Percentiles rank a stretch among this genome's conserved stretches.
Conservation (phyloP, 2,888 invertebrate species). For the Drosophila koepferae region DNA sequence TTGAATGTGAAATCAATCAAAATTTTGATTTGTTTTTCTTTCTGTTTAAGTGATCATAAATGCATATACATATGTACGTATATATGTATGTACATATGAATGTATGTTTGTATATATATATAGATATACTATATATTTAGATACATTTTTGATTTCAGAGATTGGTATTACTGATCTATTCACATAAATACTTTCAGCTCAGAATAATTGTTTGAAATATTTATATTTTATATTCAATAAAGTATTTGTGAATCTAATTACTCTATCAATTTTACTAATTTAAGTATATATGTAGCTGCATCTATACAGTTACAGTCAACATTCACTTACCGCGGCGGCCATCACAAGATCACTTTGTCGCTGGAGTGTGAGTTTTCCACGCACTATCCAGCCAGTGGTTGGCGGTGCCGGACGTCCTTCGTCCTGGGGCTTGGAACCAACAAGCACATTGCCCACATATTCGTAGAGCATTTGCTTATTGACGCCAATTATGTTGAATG, state of each 20-base stretch:
- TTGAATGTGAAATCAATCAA: conserved; percentile 71
- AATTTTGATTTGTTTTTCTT: conserved; percentile 10
- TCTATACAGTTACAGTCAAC: neutral
- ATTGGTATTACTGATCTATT: neutral
- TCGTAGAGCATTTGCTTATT: conserved; percentile 85
- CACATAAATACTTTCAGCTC: too few species aligned
- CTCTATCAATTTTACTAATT: neutral
- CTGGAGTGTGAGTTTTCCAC: conserved; percentile 84
- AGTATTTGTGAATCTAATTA: neutral
- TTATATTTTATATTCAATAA: neutral
- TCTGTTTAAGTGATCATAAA: conserved; percentile 41
- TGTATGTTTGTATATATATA: neutral
- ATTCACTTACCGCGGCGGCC: conserved; percentile 84
- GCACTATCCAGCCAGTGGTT: conserved; percentile 84
- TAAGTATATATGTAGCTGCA: neutral
- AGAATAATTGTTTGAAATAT: neutral
- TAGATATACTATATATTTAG: too few species aligned
- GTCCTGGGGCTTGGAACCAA: conserved; percentile 85
- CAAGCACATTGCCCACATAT: conserved; percentile 84
- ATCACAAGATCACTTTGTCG: conserved; percentile 78
- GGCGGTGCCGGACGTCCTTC: conserved; percentile 83
- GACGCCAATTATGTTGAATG: conserved; percentile 84
- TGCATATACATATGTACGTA: neutral
- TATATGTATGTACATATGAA: neutral
- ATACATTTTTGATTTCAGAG: neutral